Evolutionary conservation across 2,888 invertebrate species (phyloP).

Genomic region (Cheilosia variabilis): DNA sequence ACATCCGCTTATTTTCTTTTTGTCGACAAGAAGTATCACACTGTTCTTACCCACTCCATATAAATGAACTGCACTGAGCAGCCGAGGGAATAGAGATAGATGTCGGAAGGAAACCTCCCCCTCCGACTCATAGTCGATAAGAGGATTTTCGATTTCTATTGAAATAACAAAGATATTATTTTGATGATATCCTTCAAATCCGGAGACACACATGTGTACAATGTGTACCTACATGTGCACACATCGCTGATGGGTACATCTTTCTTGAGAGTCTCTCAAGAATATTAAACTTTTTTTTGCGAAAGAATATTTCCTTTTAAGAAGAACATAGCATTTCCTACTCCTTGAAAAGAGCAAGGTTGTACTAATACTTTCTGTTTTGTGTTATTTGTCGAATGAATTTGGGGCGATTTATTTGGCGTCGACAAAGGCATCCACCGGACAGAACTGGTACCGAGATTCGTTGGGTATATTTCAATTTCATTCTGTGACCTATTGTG

Average conservation of each 20-base stretch:
- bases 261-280: slow-evolving; percentile 54
- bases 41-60: slow-evolving; percentile 21
- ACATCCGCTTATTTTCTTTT: slow-evolving; percentile 33
- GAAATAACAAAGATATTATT: slow-evolving; percentile 76
- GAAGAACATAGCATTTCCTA: neutral
- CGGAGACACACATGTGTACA: slow-evolving; percentile 61
- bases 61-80: slow-evolving; percentile 35
- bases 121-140: slow-evolving; percentile 63
- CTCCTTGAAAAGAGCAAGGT: slow-evolving; percentile 49
- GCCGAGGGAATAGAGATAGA: slow-evolving; percentile 16
- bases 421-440: neutral
- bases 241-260: slow-evolving; percentile 51
- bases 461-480: slow-evolving; percentile 48
- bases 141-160: slow-evolving; percentile 75
- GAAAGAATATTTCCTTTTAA: slow-evolving; percentile 29
- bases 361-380: slow-evolving; percentile 40
- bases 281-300: slow-evolving; percentile 58
- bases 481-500: slow-evolving; percentile 18
- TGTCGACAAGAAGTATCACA: slow-evolving; percentile 33
- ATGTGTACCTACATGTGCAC: slow-evolving; percentile 45
- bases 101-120: neutral
- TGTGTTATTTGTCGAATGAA: slow-evolving; percentile 38
- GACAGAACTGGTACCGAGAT: slow-evolving; percentile 1
- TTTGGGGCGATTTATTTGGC: slow-evolving; percentile 26
- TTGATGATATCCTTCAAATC: slow-evolving; percentile 75